Evolutionary conservation across 2,113 vertebrate species (phyloP), one percentile per base, ranked within the genome.

Genomic region (Aldabrachelys gigantea): DNA sequence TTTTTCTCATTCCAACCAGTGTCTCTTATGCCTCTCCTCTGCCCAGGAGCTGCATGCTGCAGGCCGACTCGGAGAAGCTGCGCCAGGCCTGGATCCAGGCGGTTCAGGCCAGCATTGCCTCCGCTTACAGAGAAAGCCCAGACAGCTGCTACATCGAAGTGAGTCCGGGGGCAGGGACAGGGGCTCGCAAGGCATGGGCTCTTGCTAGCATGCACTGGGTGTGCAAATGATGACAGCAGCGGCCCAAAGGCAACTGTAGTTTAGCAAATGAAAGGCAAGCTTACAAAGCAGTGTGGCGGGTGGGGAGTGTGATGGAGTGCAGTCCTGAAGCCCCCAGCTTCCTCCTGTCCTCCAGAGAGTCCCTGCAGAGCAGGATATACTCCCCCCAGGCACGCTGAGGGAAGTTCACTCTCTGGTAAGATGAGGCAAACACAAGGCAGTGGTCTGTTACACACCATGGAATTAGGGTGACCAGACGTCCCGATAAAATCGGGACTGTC

Each of bases 81-180:
- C 97, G 99, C 21, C 99, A 99, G 89, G 98, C 99, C 5, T 99
- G 99, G 99, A 99, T 99, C 85, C 99, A 99, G 87, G 99, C 99
- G 0, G 99, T 99, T 44, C 99, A 99, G 52, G 99, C 99, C 4
- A 99, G 99, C 98, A 99, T 99, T 0, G 99, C 99, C 31, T 99
- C 99, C 0, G 99, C 99, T 0, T 99, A 99, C 98, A 97, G 99
- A 49, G 99, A 99, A 97, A 99, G 99, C 79, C 99, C 99, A 0
- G 99, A 99, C 97, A 98, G 98, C 92, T 99, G 97, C 96, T 99
- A 99, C 22, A 98, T 99, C 3, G 99, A 99, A 98, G 99, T 99
- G 79, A 94, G 98, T 47, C 16, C 5, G 17, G 35, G 22, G 25
- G 78, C 27, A 69, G 65, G 65, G 65, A 35, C 65, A 38, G 35